Base-by-base conservation (phyloP, 2,797 vertebrate genomes). In the Sphenodon punctatus region DNA sequence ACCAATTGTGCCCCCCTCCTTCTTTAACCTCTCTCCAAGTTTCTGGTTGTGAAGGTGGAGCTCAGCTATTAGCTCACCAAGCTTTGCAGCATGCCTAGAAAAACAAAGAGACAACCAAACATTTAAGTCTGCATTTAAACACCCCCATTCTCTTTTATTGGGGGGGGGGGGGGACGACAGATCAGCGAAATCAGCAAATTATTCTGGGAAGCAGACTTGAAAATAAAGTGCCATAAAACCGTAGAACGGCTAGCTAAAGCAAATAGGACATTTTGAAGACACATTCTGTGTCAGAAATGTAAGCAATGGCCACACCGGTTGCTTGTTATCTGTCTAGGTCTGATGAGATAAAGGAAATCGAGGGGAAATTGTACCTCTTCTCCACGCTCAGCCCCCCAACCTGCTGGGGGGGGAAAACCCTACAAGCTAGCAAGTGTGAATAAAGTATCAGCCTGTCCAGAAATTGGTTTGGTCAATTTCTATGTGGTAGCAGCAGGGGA, bases 41-140 rank as follows among this genome's bases (percentile, higher is more conserved):
- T 82, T 97, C 93, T 97, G 95, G 93, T 99, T 99, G 87, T 98
- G 90, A 80, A 98, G 94, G 89, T 99, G 98, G 87, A 99, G 82
- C 39, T 98, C 97, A 43, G 97, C 98, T 82, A 99, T 88, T 92
- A 97, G 96, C 55, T 98, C 97, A 64, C 98, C 98, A 5, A 99
- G 94, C 13, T 89, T 94, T 74, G 95, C 93, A 60, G 97, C 96
- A 51, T 95, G 95, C 76, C 98, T 99, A 76, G 36, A 86, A 42
- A 88, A 67, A 48, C 23, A 78, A 85, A 86, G 73, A 61, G 60
- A 0, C 16, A 85, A 30, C 1, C 0, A 58, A 77, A 38, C 4
- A n/a, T 46, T 56, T 27, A 51, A n/a, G n/a, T n/a, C n/a, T n/a
- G n/a, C n/a, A n/a, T n/a, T n/a, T n/a, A n/a, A n/a, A n/a, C n/a